Evolutionary conservation across 2,797 vertebrate species (phyloP).

Genomic region (Brachyalestes nurse): DNA sequence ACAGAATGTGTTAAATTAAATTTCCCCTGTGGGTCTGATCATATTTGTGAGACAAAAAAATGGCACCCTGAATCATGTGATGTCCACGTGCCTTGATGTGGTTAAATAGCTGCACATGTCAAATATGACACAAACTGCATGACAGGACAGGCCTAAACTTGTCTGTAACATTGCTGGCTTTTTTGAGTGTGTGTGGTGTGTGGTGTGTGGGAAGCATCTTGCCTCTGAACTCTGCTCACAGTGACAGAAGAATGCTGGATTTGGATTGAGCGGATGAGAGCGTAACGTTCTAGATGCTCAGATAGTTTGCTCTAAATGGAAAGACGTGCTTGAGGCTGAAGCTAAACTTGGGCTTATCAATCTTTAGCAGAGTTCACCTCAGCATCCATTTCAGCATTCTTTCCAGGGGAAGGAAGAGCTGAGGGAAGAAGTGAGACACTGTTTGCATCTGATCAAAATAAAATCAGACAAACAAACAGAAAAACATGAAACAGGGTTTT

Average conservation of each 20-base stretch:
- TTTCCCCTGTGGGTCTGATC: not conserved
- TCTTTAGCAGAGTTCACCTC: not conserved
- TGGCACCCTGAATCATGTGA: not conserved
- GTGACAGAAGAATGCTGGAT: constrained; percentile 23
- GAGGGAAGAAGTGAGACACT: not conserved
- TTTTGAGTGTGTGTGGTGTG: not conserved
- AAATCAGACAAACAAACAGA: not conserved
- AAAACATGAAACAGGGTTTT: not conserved
- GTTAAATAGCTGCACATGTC: not conserved
- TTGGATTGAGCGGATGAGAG: constrained; percentile 17
- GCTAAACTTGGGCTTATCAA: not conserved
- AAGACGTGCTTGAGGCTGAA: not conserved
- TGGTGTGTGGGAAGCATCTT: not conserved
- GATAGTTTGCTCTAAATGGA: not conserved
- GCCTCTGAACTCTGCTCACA: not conserved
- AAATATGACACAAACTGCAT: not conserved
- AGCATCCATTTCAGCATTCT: not conserved
- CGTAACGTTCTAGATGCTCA: constrained; percentile 24
- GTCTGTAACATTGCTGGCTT: not conserved
- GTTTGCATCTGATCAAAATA: not conserved
- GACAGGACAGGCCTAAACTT: not conserved
- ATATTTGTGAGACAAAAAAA: constrained; percentile 20
- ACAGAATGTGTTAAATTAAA: too few species aligned
- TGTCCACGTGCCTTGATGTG: constrained; percentile 9
- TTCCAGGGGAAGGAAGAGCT: not conserved